phyloP scores from a whole-genome alignment of 2,113 vertebrate species.

The Esox niger region DNA sequence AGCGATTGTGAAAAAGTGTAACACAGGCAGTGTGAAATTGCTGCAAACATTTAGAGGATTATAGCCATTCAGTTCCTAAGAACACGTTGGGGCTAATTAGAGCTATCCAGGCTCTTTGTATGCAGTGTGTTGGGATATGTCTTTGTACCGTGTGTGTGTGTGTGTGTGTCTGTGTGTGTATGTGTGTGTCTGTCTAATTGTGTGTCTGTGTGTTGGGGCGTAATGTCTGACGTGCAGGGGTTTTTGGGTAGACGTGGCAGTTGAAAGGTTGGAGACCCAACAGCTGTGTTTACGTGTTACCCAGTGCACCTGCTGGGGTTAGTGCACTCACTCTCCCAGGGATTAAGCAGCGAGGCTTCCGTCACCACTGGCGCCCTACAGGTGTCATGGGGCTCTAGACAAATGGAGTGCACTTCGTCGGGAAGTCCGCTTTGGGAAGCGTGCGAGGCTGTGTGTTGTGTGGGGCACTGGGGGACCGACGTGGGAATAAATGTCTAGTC shows the following conservation, averaged over 20 bases:
- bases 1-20: too few species aligned
- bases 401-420: too few species aligned
- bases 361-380: too few species aligned
- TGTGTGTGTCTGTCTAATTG: not conserved
- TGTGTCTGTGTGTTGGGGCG: not conserved
- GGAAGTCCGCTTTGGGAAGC: too few species aligned
- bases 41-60: too few species aligned
- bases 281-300: constrained; percentile 77
- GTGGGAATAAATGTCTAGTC: constrained; percentile 42
- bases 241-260: constrained; percentile 44
- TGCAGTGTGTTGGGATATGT: not conserved
- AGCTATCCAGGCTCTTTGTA: constrained; percentile 7
- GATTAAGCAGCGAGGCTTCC: constrained; percentile 58
- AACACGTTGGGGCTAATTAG: not conserved
- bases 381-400: too few species aligned
- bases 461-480: constrained; percentile 44
- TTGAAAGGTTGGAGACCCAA: constrained; percentile 53
- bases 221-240: constrained; percentile 1
- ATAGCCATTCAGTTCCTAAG: too few species aligned
- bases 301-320: constrained; percentile 70
- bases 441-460: not conserved
- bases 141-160: not conserved
- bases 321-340: constrained; percentile 47
- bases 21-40: too few species aligned
- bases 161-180: not conserved